Evolutionary conservation across 2,797 vertebrate species (phyloP), one percentile per base, ranked within the genome.

Genomic region (Spinus olivaceus): DNA sequence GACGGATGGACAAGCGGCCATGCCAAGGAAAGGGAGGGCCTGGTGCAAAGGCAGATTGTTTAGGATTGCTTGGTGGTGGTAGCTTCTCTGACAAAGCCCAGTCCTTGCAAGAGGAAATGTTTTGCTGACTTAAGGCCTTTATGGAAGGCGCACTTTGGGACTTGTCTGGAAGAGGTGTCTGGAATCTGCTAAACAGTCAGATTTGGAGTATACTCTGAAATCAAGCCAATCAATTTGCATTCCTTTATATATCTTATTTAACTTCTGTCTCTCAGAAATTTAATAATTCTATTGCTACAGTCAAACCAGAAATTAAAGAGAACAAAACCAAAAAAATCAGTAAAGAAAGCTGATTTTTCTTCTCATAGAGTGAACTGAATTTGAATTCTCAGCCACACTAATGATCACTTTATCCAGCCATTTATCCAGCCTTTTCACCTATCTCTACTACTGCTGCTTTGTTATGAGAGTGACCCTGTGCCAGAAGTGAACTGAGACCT

Each of bases 1-100:
- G 24, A 25, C 8, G 11, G 3, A 57, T 0, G 1, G 3, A 53
- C 0, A 0, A 28, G 80, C 73, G 66, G 56, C 49, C 6, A 3
- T 51, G 70, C 63, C 94, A 88, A 49, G 77, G 61, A 64, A 41
- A 86, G 54, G 76, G 24, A 84, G 46, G 49, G 56, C 61, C 63
- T 70, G 60, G 59, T 0, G 0, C 56, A 86, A 88, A 56, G 66
- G 14, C 8, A 2, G 19, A 41, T 83, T 3, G 0, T 54, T 86
- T 23, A 21, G 41, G 61, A 51, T 61, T 92, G 32, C 44, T 72
- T 41, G n/a, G 61, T 86, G 76, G 39, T 71, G 35, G 61, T 54
- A 69, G 17, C 42, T 90, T 47, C 50, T 89, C 47, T 72, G 81
- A 92, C 19, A 79, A 70, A 88, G 80, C 3, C 2, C 76, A 84